Conservation (phyloP, 1,140 invertebrate species). For the Batillaria attramentaria region DNA sequence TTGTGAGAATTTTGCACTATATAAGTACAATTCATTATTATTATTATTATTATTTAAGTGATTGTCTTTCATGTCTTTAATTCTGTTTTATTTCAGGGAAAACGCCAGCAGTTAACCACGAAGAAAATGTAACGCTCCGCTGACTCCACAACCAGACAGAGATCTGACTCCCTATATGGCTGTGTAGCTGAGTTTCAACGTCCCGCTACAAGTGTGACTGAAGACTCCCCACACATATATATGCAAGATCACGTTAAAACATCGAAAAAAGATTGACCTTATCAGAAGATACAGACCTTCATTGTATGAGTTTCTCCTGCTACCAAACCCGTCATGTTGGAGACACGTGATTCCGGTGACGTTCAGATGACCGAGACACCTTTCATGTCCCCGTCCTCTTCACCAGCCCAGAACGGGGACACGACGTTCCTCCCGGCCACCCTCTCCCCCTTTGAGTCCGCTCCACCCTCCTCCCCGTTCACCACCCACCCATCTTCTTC, state of each 20-base stretch:
- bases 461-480: not conserved
- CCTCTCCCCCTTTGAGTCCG: not conserved
- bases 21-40: not conserved
- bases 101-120: too few species aligned
- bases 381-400: slow-evolving; percentile 19
- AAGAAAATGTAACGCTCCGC: too few species aligned
- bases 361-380: not conserved
- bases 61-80: too few species aligned
- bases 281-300: not conserved
- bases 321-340: not conserved
- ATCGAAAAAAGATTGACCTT: not conserved
- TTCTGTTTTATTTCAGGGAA: too few species aligned
- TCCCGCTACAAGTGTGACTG: not conserved
- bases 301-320: not conserved
- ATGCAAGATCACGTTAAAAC: not conserved
- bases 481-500: not conserved
- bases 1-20: not conserved
- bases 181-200: not conserved
- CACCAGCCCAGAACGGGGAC: too few species aligned
- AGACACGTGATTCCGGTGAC: slow-evolving; percentile 1
- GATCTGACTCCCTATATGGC: not conserved
- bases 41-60: not conserved
- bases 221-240: not conserved
- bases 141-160: too few species aligned
- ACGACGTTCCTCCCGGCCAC: not conserved